Evolutionary conservation across 2,113 vertebrate species (phyloP).

Genomic region (Passer montanus): DNA sequence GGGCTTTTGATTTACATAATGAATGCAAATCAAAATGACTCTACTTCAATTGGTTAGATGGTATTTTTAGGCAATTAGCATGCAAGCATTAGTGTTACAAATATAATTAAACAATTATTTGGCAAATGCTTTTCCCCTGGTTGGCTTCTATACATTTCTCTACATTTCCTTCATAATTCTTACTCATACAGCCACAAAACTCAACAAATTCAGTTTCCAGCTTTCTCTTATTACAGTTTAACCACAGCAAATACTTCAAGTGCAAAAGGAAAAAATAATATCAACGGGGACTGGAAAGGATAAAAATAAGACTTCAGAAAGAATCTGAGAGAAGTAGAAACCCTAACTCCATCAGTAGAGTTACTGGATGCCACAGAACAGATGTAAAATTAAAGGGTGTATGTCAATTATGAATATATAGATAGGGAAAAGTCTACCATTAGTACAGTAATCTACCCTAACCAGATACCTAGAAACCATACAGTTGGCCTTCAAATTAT

Average conservation of each 20-base stretch:
- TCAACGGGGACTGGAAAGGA: not conserved
- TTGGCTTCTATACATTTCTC: not conserved
- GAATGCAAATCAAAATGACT: constrained; percentile 26
- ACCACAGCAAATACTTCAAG: not conserved
- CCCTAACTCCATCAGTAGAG: not conserved
- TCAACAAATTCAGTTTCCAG: not conserved
- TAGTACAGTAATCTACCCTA: not conserved
- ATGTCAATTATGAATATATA: not conserved
- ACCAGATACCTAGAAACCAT: not conserved
- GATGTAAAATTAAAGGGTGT: not conserved
- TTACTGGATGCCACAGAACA: not conserved
- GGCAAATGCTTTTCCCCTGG: not conserved
- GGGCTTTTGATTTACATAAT: constrained; percentile 14
- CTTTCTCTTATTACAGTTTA: not conserved
- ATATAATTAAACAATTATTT: constrained; percentile 24
- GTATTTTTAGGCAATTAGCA: constrained; percentile 25
- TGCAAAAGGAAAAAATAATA: not conserved
- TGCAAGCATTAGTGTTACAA: constrained; percentile 21
- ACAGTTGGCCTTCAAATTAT: not conserved
- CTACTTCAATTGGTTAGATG: not conserved
- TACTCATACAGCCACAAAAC: not conserved
- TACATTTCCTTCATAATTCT: not conserved
- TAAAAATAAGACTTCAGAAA: not conserved
- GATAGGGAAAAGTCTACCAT: not conserved
- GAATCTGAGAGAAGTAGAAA: not conserved